Evolutionary conservation across 1,140 invertebrate species (phyloP).

Genomic region (Drosophila repleta): DNA sequence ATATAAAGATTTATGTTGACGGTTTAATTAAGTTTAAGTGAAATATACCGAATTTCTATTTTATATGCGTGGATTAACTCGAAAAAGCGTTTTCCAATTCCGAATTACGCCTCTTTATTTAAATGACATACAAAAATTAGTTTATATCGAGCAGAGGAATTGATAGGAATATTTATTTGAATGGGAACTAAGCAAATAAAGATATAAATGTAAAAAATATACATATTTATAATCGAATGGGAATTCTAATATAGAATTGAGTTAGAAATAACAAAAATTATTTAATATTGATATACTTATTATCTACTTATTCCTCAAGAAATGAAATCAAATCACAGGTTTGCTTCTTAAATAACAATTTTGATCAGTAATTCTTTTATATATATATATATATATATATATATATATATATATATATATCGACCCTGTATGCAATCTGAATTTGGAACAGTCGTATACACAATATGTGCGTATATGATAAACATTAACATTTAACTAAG

Average conservation of each 20-base stretch:
- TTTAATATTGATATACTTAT: not conserved
- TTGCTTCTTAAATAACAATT: constrained; percentile 34
- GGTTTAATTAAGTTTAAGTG: too few relatives aligned
- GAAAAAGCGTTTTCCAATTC: too few relatives aligned
- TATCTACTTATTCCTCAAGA: constrained; percentile 27
- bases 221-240: too few relatives aligned
- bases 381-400: constrained; percentile 5
- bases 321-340: constrained; percentile 45
- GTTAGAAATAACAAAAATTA: not conserved
- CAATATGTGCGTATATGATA: constrained; percentile 7
- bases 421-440: constrained; percentile 26
- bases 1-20: too few relatives aligned
- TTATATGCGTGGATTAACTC: too few relatives aligned
- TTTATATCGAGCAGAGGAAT: not conserved
- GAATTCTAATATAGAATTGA: too few relatives aligned
- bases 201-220: not conserved
- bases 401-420: not conserved
- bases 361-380: constrained; percentile 23
- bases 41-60: too few relatives aligned
- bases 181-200: not conserved
- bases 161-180: not conserved
- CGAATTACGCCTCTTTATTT: too few relatives aligned
- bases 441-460: constrained; percentile 11
- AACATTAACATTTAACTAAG: constrained; percentile 19
- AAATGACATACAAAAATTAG: too few relatives aligned